Conservation (phyloP, 2,113 vertebrate genomes). For the Phalacrocorax aristotelis region DNA sequence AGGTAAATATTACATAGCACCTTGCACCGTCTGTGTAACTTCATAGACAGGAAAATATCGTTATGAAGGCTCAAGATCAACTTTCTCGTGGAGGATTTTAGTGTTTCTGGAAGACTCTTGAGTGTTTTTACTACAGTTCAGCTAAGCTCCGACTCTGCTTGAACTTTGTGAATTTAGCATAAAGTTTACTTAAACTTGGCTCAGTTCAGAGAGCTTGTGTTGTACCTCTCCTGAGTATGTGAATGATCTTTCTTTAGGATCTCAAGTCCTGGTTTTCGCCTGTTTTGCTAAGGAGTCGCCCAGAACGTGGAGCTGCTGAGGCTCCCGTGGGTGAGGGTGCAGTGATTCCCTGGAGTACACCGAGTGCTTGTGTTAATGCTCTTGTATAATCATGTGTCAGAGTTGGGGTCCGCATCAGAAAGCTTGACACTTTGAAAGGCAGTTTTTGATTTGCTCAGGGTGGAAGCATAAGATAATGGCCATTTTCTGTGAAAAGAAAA, state of each 20-base stretch:
- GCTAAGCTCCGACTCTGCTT: not conserved
- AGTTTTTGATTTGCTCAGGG: not conserved
- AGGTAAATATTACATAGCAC: not conserved
- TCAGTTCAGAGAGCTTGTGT: not conserved
- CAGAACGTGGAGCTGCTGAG: not conserved
- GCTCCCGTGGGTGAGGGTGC: not conserved
- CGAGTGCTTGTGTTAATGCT: not conserved
- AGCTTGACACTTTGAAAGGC: not conserved
- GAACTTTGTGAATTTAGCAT: not conserved
- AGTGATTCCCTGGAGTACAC: not conserved
- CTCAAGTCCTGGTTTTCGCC: not conserved
- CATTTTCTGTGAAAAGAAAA: not conserved
- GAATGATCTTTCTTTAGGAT: not conserved
- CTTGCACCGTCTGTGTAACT: not conserved
- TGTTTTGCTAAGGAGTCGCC: not conserved
- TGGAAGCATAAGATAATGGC: not conserved
- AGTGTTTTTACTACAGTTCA: not conserved
- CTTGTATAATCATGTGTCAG: not conserved
- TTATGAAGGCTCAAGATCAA: not conserved
- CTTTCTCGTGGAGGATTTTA: not conserved
- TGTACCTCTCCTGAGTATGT: not conserved
- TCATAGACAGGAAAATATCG: not conserved
- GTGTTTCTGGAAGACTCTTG: not conserved
- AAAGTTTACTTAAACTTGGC: not conserved
- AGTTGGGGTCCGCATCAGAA: not conserved